Conservation (phyloP, 2,888 invertebrate genomes). For the Trachelus tabidus region DNA sequence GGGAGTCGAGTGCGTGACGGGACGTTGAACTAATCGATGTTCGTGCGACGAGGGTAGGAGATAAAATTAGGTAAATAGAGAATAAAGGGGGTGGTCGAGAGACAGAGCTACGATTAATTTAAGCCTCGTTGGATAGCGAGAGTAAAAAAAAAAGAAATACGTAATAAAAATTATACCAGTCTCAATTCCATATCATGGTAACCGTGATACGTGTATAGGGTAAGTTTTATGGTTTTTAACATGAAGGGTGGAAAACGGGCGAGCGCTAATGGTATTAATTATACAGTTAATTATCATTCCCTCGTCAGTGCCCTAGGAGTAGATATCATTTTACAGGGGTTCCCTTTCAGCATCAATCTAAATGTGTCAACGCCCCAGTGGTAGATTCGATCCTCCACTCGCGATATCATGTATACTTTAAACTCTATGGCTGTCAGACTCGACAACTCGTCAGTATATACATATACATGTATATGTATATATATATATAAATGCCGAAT, state of each 20-base stretch:
- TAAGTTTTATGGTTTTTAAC: background rate
- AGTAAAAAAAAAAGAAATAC: background rate
- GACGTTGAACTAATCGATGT: conserved; percentile 22
- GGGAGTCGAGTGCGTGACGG: conserved; percentile 12
- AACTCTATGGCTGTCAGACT: background rate
- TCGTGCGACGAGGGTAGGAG: background rate
- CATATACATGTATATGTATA: too few relatives aligned
- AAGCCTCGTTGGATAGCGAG: background rate
- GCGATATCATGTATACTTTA: background rate
- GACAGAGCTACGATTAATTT: background rate
- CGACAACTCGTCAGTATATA: background rate
- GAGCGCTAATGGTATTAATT: conserved; percentile 52
- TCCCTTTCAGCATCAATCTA: conserved; percentile 55
- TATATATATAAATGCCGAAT: background rate
- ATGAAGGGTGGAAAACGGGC: conserved; percentile 4
- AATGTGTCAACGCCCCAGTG: conserved; percentile 40
- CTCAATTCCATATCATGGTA: background rate
- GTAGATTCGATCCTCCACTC: background rate
- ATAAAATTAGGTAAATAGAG: background rate
- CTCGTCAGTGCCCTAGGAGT: conserved; percentile 24
- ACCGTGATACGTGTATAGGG: background rate
- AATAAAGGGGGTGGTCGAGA: background rate
- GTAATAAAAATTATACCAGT: background rate
- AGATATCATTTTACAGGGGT: conserved; percentile 49
- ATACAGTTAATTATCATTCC: conserved; percentile 59